Conservation (phyloP, 2,113 vertebrate species). For the Hypanus sabinus region DNA sequence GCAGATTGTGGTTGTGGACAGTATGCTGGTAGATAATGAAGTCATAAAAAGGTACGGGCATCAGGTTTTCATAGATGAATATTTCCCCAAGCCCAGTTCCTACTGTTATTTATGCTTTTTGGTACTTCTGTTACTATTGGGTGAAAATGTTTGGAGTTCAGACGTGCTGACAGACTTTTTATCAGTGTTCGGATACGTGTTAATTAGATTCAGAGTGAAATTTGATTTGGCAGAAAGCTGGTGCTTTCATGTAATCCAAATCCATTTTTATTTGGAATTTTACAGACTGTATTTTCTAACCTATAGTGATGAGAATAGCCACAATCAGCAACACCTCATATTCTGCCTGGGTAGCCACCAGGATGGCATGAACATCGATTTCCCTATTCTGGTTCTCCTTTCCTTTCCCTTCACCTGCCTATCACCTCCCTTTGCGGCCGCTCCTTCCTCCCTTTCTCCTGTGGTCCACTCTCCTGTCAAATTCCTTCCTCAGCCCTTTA, state of each 20-base stretch:
- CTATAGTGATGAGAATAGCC: neutral
- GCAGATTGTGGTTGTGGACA: slow-evolving; percentile 90
- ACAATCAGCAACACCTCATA: too few species aligned
- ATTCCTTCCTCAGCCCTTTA: too few species aligned
- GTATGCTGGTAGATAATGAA: slow-evolving; percentile 75
- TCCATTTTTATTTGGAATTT: neutral
- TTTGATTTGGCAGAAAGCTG: neutral
- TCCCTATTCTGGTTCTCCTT: too few species aligned
- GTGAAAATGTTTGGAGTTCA: neutral
- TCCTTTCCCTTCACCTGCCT: too few species aligned
- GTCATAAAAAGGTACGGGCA: slow-evolving; percentile 64
- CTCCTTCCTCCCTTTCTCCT: too few species aligned
- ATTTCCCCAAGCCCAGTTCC: neutral
- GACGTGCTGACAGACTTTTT: neutral
- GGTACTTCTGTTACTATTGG: neutral
- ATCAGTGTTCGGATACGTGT: neutral
- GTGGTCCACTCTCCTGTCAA: too few species aligned
- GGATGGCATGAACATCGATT: too few species aligned
- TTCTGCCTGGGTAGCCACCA: too few species aligned
- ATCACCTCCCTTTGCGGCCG: too few species aligned
- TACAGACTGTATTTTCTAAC: neutral
- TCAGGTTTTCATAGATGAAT: neutral
- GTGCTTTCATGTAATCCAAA: neutral
- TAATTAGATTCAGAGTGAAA: neutral
- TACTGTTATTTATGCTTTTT: neutral